Evolutionary conservation across 2,888 invertebrate genomes (phyloP), one percentile per base, ranked within the genome.

Genomic region (Mamestra brassicae): DNA sequence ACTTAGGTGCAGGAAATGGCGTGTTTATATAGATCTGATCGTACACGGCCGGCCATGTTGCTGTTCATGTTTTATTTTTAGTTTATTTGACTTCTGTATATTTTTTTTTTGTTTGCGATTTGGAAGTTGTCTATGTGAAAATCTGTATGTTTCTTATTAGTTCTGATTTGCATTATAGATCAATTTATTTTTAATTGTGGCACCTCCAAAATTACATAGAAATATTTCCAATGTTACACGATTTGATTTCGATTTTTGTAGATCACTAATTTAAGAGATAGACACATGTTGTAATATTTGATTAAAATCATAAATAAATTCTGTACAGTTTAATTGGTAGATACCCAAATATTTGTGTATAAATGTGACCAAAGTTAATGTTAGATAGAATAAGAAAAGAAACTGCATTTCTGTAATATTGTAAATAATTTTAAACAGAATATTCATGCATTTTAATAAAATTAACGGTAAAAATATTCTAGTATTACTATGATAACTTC

Each of bases 331-430:
- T 54, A 54, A 54, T 50, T 11, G 36, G 42, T 82, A 76, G 45
- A 52, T 60, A 26, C n/a, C 15, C 50, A 64, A 81, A 65, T 15
- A 54, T 72, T 45, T 67, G 71, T 85, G 71, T 83, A 83, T 75
- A 75, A 71, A 81, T 79, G 71, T 86, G 86, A 86, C 86, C 86
- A 86, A 86, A 88, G 85, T 45, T 86, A 88, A 68, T 38, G 3
- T 83, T 74, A 84, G 63, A 77, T 83, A 72, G 58, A 72, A 45
- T 74, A 76, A 72, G 58, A 63, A 71, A 64, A 58, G 5, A 65
- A 71, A 42, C 52, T 76, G 85, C 85, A 86, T 86, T 86, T 88
- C 79, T 81, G 69, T 61, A 76, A 42, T 52, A 71, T 66, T 87
- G 83, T 88, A 84, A 63, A 86, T 86, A 86, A 73, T 80, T 80